A percentile compares a stretch with the other conserved stretches of the same genome.
Evolutionary conservation across 2,113 vertebrate species (phyloP).

Genomic region (Odocoileus hemionus): DNA sequence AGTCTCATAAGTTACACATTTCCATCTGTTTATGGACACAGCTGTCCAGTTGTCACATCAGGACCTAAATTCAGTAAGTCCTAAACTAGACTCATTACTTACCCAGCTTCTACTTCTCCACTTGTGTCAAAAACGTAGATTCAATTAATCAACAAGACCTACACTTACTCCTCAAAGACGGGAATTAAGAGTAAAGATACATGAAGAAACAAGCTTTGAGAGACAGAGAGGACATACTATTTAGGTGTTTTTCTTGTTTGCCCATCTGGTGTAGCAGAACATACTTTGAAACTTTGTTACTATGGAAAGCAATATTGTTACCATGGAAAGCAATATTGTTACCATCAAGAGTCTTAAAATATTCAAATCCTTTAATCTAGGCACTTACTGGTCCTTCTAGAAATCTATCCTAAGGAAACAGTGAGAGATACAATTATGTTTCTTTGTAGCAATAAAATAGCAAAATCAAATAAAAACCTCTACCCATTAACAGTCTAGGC

Average conservation of each 20-base stretch:
- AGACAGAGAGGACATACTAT: background rate
- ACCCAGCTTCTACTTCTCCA: background rate
- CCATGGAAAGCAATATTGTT: background rate
- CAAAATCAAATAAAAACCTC: background rate
- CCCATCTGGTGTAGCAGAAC: background rate
- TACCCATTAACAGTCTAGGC: background rate
- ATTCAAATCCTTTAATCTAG: constrained; percentile 3
- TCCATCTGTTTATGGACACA: background rate
- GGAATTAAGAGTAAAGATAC: background rate
- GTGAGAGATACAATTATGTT: background rate
- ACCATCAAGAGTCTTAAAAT: constrained; percentile 21
- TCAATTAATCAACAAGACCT: background rate
- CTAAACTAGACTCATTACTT: constrained; percentile 14
- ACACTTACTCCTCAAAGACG: constrained; percentile 5
- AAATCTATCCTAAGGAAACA: constrained; percentile 26
- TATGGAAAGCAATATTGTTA: background rate
- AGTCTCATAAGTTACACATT: background rate
- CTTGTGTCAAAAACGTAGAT: constrained; percentile 19
- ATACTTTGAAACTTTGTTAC: constrained; percentile 18
- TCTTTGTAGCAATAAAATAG: background rate
- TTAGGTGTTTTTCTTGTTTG: background rate
- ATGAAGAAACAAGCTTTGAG: background rate
- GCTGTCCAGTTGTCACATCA: background rate
- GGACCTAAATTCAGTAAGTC: background rate
- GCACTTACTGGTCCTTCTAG: background rate